A percentile compares a stretch with the other conserved stretches of the same genome.
These are phyloP conservation scores for Gymnocephalus cernua DNA, from an alignment of 2,113 vertebrate genomes.

Conservation along the genomic window DNA sequence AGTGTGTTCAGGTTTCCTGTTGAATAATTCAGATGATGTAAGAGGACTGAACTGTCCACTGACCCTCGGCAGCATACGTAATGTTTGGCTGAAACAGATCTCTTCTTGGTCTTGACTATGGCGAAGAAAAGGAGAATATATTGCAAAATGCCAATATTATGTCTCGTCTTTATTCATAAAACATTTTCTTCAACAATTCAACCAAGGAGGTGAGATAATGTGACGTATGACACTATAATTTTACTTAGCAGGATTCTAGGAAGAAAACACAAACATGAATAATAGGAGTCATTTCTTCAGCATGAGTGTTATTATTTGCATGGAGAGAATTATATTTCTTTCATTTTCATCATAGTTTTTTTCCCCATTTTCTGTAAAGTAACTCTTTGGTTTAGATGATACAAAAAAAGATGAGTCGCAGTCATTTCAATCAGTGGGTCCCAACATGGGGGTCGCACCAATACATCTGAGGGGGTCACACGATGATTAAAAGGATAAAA, in stretches of 20 bases:
- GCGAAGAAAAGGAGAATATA: neutral
- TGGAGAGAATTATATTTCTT: neutral
- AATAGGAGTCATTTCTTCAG: neutral
- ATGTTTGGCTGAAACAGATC: conserved; percentile 48
- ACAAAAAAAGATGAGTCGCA: neutral
- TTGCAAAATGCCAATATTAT: neutral
- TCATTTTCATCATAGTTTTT: neutral
- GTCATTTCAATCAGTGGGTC: neutral
- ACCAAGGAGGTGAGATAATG: neutral
- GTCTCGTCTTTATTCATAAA: conserved; percentile 31
- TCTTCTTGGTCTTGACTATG: neutral
- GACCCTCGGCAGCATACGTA: conserved; percentile 22
- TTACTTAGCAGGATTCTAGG: neutral
- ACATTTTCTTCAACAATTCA: conserved; percentile 6
- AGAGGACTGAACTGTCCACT: conserved; percentile 34
- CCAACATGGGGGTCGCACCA: neutral
- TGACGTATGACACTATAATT: neutral
- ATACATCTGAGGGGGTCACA: neutral
- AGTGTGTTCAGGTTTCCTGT: conserved; percentile 6
- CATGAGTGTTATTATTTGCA: neutral
- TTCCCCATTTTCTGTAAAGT: neutral
- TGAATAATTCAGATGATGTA: conserved; percentile 64
- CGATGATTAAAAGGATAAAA: neutral
- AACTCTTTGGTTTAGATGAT: neutral
- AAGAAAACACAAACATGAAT: neutral